Evolutionary conservation across 2,113 vertebrate species (phyloP).

Genomic region (Xyrauchen texanus): DNA sequence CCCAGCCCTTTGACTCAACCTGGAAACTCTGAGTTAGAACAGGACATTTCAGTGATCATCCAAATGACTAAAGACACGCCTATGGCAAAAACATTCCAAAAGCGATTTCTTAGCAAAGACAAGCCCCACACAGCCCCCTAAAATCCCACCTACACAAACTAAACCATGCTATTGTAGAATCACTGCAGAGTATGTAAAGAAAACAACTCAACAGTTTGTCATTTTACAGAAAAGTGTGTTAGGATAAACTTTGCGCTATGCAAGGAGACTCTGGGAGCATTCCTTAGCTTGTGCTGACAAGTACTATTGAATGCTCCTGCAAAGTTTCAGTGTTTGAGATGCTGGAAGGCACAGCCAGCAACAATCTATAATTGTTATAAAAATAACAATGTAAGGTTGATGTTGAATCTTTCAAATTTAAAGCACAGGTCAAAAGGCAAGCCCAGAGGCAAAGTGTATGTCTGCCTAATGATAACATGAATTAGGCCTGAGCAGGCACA

Average conservation of each 20-base stretch:
- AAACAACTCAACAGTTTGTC: background rate
- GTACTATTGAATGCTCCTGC: conserved; percentile 53
- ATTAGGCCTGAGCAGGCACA: background rate
- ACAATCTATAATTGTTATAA: background rate
- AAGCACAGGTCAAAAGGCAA: no score
- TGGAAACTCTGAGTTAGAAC: background rate
- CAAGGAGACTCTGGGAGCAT: conserved; percentile 59
- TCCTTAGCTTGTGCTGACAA: conserved; percentile 62
- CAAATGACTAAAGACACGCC: conserved; percentile 18
- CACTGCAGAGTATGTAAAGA: no score
- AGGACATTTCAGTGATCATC: conserved; percentile 17
- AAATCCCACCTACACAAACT: background rate
- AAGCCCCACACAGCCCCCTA: background rate
- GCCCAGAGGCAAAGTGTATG: background rate
- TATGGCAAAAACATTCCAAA: conserved; percentile 24
- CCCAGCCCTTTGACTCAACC: conserved; percentile 26
- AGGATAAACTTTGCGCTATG: background rate
- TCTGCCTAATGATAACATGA: background rate
- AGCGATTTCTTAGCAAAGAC: conserved; percentile 51
- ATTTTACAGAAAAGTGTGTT: no score
- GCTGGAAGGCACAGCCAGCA: background rate
- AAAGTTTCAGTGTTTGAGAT: background rate
- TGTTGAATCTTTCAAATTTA: background rate
- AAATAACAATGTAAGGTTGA: background rate
- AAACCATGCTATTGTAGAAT: background rate